Evolutionary conservation across 2,888 invertebrate species (phyloP).

Genomic region (Tetanocera ferruginea): DNA sequence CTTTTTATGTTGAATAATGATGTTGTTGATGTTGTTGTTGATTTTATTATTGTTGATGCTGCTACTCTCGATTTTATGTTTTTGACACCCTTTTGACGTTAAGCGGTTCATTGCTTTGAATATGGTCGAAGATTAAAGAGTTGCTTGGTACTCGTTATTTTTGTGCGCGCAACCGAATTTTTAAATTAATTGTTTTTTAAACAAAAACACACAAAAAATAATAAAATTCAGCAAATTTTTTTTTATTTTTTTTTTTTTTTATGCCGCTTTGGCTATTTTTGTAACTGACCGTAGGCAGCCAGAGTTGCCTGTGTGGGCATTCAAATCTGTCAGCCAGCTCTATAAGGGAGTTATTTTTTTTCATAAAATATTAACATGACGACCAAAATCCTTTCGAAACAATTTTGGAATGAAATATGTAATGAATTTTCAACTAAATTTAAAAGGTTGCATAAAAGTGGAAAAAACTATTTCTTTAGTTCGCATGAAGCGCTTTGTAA

Average conservation of each 20-base stretch:
- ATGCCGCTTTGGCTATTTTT: neutral
- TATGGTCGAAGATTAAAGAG: neutral
- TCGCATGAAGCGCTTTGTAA: no score
- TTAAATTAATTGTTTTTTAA: neutral
- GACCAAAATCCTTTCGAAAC: no score
- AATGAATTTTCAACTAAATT: no score
- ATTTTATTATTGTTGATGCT: constrained; percentile 12
- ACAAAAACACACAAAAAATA: neutral
- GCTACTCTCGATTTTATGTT: neutral
- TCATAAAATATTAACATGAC: no score
- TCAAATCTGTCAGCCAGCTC: no score
- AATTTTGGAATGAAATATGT: no score
- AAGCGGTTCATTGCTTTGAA: neutral
- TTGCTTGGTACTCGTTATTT: neutral
- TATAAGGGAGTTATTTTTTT: no score
- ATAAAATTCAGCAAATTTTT: neutral
- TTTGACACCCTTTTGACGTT: constrained; percentile 25
- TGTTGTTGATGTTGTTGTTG: neutral
- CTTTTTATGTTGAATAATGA: neutral
- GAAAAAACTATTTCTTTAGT: no score
- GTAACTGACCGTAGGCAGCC: no score
- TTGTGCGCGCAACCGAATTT: neutral
- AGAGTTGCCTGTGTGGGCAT: no score
- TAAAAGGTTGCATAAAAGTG: no score
- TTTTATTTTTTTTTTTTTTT: neutral